Conservation (phyloP, 2,888 invertebrate species). For the Nebria salina region DNA sequence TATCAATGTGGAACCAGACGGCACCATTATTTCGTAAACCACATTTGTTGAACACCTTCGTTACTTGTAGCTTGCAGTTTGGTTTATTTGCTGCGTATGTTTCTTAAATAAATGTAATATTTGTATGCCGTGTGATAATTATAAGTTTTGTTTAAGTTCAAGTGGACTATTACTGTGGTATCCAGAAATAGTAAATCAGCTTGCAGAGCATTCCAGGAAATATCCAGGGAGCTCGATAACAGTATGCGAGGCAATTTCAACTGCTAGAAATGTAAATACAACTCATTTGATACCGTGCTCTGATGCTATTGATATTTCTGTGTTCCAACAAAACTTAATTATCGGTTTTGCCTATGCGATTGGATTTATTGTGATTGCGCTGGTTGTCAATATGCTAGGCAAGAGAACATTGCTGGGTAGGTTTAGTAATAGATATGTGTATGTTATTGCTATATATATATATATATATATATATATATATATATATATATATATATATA, state of each 20-base stretch:
- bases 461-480: too few relatives aligned
- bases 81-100: conserved; percentile 50
- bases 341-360: conserved; percentile 49
- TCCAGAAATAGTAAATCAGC: conserved; percentile 53
- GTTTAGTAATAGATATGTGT: not conserved
- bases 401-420: conserved; percentile 50
- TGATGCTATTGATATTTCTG: conserved; percentile 43
- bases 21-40: conserved; percentile 50
- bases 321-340: conserved; percentile 49
- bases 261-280: conserved; percentile 15
- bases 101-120: too few relatives aligned
- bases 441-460: not conserved
- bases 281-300: conserved; percentile 20
- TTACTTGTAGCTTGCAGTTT: conserved; percentile 52
- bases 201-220: conserved; percentile 48
- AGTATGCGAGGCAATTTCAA: conserved; percentile 52
- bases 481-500: too few relatives aligned
- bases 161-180: conserved; percentile 55
- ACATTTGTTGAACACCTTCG: conserved; percentile 50
- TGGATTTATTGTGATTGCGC: conserved; percentile 48
- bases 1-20: conserved; percentile 50
- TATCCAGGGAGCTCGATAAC: conserved; percentile 47
- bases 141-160: conserved; percentile 44
- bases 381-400: conserved; percentile 48
- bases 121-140: not conserved